Percentiles rank a stretch among this genome's conserved stretches.
phyloP scores from a whole-genome alignment of 30 jellyfish, hydroid and myxozoan genomes.

The Rhopilema esculentum region DNA sequence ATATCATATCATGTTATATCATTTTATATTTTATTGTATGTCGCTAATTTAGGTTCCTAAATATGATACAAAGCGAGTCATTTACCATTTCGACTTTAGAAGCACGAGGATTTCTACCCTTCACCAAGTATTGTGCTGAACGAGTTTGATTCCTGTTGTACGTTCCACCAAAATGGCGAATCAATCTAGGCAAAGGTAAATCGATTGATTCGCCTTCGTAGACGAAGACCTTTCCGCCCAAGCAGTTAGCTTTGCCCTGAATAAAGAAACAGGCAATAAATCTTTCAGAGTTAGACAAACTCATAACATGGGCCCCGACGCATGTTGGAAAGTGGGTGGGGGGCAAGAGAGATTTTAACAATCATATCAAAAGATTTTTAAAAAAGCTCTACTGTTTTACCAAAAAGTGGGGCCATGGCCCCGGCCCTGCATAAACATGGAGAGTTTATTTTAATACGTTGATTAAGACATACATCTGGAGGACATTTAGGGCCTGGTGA shows the following conservation, averaged over 20 bases:
- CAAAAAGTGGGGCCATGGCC: no score
- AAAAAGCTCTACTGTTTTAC: no score
- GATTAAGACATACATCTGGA: no score
- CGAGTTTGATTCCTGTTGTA: not conserved
- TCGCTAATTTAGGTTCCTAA: not conserved
- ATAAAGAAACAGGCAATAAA: not conserved
- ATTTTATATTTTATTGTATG: no score
- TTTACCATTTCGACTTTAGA: conserved; percentile 5
- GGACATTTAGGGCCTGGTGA: no score
- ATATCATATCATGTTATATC: not conserved
- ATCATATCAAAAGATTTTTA: no score
- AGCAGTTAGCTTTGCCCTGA: conserved; percentile 15
- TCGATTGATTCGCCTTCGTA: not conserved
- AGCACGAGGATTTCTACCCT: conserved; percentile 8
- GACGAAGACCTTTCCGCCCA: not conserved
- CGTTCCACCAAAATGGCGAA: conserved; percentile 16
- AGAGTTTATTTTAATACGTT: no score
- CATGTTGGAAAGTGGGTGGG: no score
- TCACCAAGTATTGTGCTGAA: not conserved
- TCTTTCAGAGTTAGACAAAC: not conserved
- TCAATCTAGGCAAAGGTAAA: not conserved
- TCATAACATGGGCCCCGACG: no score
- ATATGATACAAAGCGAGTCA: not conserved
- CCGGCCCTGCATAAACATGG: no score
- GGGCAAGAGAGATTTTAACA: no score